phyloP scores from a whole-genome alignment of 1,140 invertebrate genomes.

The Lordiphosa mommai region DNA sequence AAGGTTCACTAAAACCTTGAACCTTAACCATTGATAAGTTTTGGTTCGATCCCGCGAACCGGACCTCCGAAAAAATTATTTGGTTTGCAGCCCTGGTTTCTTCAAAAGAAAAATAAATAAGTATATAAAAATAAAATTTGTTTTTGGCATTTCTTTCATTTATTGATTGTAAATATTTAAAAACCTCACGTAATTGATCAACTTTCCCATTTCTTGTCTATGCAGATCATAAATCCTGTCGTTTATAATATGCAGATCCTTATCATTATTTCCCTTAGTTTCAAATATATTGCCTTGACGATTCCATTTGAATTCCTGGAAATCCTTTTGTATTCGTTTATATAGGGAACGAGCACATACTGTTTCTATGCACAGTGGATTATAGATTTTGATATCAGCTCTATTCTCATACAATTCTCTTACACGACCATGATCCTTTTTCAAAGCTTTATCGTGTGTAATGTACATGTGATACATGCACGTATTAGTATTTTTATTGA shows the following conservation, averaged over 20 bases:
- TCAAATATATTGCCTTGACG: conserved; percentile 18
- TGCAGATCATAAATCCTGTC: not conserved
- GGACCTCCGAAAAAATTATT: no score
- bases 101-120: no score
- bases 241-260: not conserved
- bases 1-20: no score
- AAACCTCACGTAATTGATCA: conserved; percentile 21
- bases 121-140: no score
- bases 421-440: not conserved
- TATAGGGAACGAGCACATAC: conserved; percentile 7
- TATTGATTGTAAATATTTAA: conserved; percentile 11
- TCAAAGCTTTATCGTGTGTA: not conserved
- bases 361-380: not conserved
- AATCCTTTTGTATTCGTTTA: not conserved
- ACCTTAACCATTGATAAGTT: no score
- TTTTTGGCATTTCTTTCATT: not conserved
- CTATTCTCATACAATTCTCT: conserved; percentile 10
- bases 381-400: conserved; percentile 3
- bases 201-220: conserved; percentile 3
- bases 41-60: no score
- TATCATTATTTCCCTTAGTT: not conserved
- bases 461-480: conserved; percentile 14
- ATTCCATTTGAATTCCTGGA: conserved; percentile 14
- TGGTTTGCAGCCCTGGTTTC: no score
- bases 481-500: not conserved